phyloP scores from a whole-genome alignment of 2,113 vertebrate genomes.

The Oreotrochilus melanogaster region DNA sequence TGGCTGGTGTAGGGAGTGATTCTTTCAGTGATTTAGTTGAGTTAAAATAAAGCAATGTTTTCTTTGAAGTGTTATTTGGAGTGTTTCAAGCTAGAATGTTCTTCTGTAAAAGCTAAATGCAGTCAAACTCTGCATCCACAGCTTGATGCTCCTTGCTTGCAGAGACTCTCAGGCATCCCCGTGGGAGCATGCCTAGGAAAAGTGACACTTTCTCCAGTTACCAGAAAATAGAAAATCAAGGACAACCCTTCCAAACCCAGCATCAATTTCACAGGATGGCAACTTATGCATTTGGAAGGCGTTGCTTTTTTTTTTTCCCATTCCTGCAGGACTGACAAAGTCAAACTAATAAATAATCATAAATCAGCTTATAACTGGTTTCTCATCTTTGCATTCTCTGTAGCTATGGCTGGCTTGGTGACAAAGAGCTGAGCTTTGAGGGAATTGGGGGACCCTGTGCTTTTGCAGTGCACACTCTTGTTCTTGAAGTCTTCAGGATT shows the following conservation, averaged over 20 bases:
- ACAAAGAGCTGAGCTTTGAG: background rate
- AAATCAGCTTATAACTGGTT: background rate
- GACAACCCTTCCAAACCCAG: background rate
- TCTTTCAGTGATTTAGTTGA: background rate
- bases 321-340: background rate
- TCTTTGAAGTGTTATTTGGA: background rate
- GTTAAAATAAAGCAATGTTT: background rate
- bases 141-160: background rate
- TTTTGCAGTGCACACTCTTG: background rate
- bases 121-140: background rate
- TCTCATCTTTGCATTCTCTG: background rate
- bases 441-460: background rate
- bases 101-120: background rate
- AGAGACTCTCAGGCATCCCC: background rate
- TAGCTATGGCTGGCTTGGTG: background rate
- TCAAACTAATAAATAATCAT: conserved; percentile 28
- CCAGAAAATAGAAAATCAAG: conserved; percentile 40
- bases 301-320: background rate
- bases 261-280: conserved; percentile 3
- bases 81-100: background rate
- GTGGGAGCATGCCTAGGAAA: background rate
- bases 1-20: background rate
- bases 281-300: background rate
- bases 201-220: conserved; percentile 12
- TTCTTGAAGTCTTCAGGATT: background rate